Conservation (phyloP, 2,113 vertebrate genomes). For the Turnix velox region DNA sequence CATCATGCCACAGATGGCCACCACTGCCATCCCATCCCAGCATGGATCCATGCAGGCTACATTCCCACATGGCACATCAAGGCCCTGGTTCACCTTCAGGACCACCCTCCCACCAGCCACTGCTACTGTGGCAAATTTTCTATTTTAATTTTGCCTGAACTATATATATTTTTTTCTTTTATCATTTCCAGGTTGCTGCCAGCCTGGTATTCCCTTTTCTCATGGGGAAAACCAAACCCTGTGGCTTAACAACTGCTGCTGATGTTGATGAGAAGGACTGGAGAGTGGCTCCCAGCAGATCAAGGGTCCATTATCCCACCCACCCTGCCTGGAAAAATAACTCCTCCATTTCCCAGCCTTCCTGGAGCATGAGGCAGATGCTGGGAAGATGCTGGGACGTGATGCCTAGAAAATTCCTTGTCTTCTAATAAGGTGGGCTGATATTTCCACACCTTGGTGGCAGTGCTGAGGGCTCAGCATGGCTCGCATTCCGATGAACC, state of each 20-base stretch:
- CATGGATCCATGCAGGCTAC: neutral
- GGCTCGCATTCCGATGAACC: slow-evolving; percentile 40
- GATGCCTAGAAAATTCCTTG: neutral
- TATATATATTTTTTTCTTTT: neutral
- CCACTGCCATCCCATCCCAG: fast-evolving
- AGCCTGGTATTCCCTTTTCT: neutral
- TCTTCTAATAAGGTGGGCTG: neutral
- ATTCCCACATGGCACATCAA: fast-evolving
- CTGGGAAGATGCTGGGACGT: fast-evolving
- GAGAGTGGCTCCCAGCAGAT: neutral
- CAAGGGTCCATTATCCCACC: neutral
- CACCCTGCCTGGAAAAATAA: fast-evolving
- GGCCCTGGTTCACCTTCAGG: neutral
- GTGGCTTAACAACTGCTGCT: neutral
- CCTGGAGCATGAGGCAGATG: fast-evolving
- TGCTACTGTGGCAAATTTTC: neutral
- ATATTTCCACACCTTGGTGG: slow-evolving; percentile 46
- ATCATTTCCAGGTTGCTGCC: neutral
- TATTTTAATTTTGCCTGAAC: neutral
- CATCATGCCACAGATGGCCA: neutral
- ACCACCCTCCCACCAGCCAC: neutral
- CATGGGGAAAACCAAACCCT: neutral
- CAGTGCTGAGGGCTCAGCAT: slow-evolving; percentile 17
- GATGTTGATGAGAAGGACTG: neutral
- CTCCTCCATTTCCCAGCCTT: neutral